phyloP scores from a whole-genome alignment of 2,113 vertebrate genomes.

The Pan paniscus region DNA sequence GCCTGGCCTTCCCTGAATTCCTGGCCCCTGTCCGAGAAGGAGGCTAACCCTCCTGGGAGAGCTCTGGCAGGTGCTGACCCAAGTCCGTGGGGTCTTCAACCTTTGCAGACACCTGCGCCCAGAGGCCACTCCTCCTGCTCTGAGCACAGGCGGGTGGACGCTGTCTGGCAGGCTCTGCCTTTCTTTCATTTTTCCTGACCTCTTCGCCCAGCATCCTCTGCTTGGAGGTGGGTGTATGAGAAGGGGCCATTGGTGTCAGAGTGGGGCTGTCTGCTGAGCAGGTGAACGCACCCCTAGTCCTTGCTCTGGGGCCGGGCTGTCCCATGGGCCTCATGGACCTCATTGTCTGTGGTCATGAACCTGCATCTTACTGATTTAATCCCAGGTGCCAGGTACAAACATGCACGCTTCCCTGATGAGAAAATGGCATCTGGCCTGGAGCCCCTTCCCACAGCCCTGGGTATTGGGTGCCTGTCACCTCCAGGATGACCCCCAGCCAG shows the following conservation, averaged over 20 bases:
- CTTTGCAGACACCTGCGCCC: neutral
- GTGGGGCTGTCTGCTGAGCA: neutral
- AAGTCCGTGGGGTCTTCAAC: neutral
- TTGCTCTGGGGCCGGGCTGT: neutral
- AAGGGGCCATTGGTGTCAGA: neutral
- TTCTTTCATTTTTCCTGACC: neutral
- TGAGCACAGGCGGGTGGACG: neutral
- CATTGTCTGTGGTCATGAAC: neutral
- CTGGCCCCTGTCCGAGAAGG: neutral
- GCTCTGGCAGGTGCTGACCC: neutral
- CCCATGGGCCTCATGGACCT: neutral
- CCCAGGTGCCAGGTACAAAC: neutral
- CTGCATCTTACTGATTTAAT: neutral
- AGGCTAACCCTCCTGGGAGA: neutral
- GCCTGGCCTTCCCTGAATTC: neutral
- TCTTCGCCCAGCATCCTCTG: neutral
- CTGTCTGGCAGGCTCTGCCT: neutral
- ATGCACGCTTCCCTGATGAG: neutral
- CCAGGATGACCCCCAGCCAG: neutral
- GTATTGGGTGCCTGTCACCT: neutral
- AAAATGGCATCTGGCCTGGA: neutral
- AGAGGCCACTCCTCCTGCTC: neutral
- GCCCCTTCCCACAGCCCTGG: neutral
- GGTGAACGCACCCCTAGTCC: no score
- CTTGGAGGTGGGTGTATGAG: neutral